A percentile compares a stretch with the other conserved stretches of the same genome.
These are phyloP conservation scores for Drosophila hawaiiensis DNA, from an alignment of 2,888 invertebrate genomes.

Conservation along the genomic window DNA sequence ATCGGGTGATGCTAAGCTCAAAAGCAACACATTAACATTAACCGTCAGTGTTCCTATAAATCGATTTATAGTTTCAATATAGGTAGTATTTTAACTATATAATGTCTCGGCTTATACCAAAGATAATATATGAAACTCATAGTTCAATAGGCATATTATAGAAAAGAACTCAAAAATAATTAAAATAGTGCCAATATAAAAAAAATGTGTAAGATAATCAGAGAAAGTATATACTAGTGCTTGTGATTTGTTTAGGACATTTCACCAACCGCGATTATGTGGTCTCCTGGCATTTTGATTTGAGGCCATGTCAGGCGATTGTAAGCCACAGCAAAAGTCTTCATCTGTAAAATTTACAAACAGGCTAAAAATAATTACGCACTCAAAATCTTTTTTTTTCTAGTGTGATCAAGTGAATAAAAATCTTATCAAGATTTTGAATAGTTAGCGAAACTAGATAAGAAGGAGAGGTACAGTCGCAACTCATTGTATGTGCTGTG, in stretches of 20 bases:
- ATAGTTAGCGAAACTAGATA: background rate
- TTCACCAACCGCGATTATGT: conserved; percentile 85
- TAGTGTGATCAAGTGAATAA: background rate
- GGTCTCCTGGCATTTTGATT: conserved; percentile 87
- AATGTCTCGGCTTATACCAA: conserved; percentile 5
- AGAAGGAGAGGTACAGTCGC: background rate
- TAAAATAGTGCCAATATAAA: conserved; percentile 6
- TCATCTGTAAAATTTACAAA: conserved; percentile 89
- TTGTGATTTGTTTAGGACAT: conserved; percentile 39
- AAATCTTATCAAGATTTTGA: background rate
- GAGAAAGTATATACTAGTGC: conserved; percentile 9
- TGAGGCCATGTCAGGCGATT: conserved; percentile 91
- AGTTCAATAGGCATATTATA: conserved; percentile 1
- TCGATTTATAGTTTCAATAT: background rate
- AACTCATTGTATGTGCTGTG: background rate
- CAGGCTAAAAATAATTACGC: conserved; percentile 1
- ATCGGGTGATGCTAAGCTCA: conserved; percentile 97
- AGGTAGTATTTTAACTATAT: background rate
- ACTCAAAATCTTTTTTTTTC: background rate
- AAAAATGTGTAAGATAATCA: background rate
- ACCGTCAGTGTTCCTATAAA: conserved; percentile 94
- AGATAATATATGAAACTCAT: conserved; percentile 11
- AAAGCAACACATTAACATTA: conserved; percentile 96
- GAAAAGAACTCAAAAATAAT: background rate
- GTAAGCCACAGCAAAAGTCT: conserved; percentile 95